phyloP scores from a whole-genome alignment of 2,888 invertebrate species.

The Hypolimnas misippus region DNA sequence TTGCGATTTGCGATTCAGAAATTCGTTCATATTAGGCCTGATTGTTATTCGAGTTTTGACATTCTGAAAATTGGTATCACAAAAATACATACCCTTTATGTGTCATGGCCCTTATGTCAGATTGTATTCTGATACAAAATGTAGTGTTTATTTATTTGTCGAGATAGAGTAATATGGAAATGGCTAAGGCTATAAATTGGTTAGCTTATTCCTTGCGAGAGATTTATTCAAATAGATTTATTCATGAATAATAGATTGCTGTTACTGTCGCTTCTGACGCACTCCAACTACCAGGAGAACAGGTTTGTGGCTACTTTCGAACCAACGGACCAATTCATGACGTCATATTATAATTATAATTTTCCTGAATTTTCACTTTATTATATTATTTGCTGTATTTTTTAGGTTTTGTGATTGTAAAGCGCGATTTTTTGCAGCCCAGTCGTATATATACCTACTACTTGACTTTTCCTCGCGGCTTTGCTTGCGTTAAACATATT shows the following conservation, averaged over 20 bases:
- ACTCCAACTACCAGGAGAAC: not conserved
- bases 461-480: too few species aligned
- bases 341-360: not conserved
- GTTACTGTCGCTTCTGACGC: not conserved
- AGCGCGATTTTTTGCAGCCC: too few species aligned
- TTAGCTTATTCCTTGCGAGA: slow-evolving; percentile 9
- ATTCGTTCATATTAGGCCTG: too few species aligned
- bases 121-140: not conserved
- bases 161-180: not conserved
- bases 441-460: too few species aligned
- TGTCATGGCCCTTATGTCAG: too few species aligned
- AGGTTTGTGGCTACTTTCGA: not conserved
- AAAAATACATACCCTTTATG: too few species aligned
- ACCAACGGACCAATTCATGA: not conserved
- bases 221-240: slow-evolving; percentile 9
- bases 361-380: not conserved
- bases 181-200: slow-evolving; percentile 6
- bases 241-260: slow-evolving; percentile 8
- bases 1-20: too few species aligned
- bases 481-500: too few species aligned
- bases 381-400: too few species aligned
- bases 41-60: too few species aligned
- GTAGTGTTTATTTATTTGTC: not conserved
- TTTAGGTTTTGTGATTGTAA: too few species aligned
- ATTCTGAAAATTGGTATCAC: too few species aligned